Conservation (phyloP, 2,113 vertebrate species). For the Thymallus thymallus region DNA sequence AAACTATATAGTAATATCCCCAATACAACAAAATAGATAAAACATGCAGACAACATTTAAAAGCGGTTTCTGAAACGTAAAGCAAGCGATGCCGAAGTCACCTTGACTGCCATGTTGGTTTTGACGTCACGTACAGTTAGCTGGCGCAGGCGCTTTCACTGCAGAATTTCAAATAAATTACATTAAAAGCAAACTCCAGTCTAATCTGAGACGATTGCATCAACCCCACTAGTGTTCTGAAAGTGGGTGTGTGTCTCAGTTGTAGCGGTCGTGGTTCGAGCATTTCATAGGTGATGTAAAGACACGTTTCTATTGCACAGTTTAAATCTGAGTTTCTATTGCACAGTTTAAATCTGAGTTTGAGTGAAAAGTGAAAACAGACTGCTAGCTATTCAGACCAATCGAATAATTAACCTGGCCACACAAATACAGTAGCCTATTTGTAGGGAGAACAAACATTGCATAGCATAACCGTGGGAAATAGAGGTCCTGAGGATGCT, state of each 20-base stretch:
- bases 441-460: no score
- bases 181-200: not conserved
- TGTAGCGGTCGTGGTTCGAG: not conserved
- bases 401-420: no score
- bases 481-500: no score
- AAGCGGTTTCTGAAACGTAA: constrained; percentile 36
- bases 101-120: constrained; percentile 98
- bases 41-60: constrained; percentile 24
- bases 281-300: not conserved
- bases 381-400: no score
- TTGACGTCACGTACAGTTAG: constrained; percentile 75
- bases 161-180: not conserved
- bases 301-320: not conserved
- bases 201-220: no score
- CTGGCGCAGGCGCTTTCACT: constrained; percentile 54
- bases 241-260: not conserved
- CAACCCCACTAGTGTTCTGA: no score
- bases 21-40: not conserved
- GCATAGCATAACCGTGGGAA: no score
- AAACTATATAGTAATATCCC: not conserved
- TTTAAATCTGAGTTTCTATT: not conserved
- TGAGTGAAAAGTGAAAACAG: no score
- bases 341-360: not conserved
- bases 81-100: constrained; percentile 82
- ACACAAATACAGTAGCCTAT: no score